Evolutionary conservation across 2,888 invertebrate genomes (phyloP), one percentile per base, ranked within the genome.

Genomic region (Cheilosia urbana): DNA sequence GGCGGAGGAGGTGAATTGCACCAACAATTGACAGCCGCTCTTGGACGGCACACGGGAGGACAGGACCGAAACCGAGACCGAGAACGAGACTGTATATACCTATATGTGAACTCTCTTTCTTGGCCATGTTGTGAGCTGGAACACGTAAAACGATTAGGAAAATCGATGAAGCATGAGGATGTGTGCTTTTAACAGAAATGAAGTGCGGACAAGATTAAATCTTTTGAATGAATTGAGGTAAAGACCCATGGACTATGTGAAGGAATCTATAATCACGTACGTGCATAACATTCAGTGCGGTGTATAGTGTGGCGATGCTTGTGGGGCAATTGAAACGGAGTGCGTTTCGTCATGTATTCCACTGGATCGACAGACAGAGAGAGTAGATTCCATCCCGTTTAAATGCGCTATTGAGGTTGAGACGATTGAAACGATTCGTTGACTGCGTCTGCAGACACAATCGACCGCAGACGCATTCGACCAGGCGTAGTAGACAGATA

Each of bases 181-280:
- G 84, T 85, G 87, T 87, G 85, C 87, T 87, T 85, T 87, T 87
- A 81, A 76, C 87, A 73, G 88, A 88, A 89, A 89, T 89, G 89
- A 89, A 88, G 89, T 89, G 89, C 87, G 88, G 89, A 89, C 89
- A 89, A 88, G 89, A 88, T 89, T 89, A 89, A 88, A 89, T 88
- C 83, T 88, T 85, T 85, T 85, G 85, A 85, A 85, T 85, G 85
- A 85, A 85, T 85, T 81, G 85, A 85, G 85, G 85, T 85, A 85
- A 85, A 85, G 81, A 81, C 81, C 76, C 85, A 85, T 72, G 85
- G 85, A 77, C 80, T 75, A 76, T 85, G 84, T 75, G 76, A 57
- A 77, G 85, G 81, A 85, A 85, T 76, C 85, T 85, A 81, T 85
- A 85, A 85, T 77, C 85, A 72, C 81, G 85, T 85, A 85, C 85